Evolutionary conservation across 2,888 invertebrate species (phyloP), one percentile per base, ranked within the genome.

Genomic region (Scaptomyza flava): DNA sequence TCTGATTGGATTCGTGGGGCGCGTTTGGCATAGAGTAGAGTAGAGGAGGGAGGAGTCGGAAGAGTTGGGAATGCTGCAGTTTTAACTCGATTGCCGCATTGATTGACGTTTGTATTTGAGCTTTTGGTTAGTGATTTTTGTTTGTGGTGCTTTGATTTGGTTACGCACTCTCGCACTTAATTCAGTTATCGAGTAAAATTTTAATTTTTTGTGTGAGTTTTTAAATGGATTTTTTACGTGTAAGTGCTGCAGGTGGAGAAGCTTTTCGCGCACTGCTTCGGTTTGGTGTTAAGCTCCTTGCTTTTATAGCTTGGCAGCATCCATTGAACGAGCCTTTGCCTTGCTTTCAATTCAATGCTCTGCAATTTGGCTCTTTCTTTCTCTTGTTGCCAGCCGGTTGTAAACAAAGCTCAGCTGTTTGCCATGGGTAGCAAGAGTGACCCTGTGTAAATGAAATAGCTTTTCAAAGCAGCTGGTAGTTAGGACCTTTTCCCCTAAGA

Each of bases 341-440:
- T 23, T 20, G 17, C 31, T 8, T 63, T 63, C 60, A 46, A 58
- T 68, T 34, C 7, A 31, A 6, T 27, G 27, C 51, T 46, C 78
- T 68, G 23, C 59, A 63, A 68, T 23, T 12, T 2, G 7, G 2
- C 11, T 27, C 52, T 52, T 31, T 56, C 52, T 43, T 46, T 27
- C 8, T 17, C 4, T 46, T 27, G 12, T 38, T 9, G 45, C 14
- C 48, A 53, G 64, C 71, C 78, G 81, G 78, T 23, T 58, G 82
- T 89, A 83, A 83, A 83, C 83, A 83, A 87, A 72, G 46, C 36
- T 54, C 83, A 83, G 88, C 83, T 83, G 83, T 67, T 41, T 70
- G 42, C 9, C 36, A 9, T 5, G 43, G 30, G 36, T 17, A 3
- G 5, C 43, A 8, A 5, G 50, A 34, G 12, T 2, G 66, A 52